phyloP scores from a whole-genome alignment of 2,888 invertebrate species.

The Lissonota sp. region DNA sequence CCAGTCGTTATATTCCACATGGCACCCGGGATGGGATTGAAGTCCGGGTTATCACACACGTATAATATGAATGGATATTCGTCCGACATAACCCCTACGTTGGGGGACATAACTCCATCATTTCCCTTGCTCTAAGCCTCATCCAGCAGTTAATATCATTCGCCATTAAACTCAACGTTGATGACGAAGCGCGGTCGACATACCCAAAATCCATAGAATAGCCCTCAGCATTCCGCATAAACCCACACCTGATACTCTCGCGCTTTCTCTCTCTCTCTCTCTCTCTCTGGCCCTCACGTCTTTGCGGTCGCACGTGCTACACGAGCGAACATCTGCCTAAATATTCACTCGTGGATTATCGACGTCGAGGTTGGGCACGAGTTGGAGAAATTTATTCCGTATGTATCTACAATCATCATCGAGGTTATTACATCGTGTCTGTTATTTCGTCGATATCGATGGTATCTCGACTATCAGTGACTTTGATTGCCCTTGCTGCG shows the following conservation, averaged over 20 bases:
- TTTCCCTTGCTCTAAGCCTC: conserved; percentile 36
- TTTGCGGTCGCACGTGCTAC: conserved; percentile 6
- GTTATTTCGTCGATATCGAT: conserved; percentile 25
- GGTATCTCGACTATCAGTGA: too few species aligned
- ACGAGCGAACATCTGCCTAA: conserved; percentile 20
- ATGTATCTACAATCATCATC: conserved; percentile 39
- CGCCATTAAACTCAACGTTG: conserved; percentile 57
- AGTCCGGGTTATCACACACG: conserved; percentile 19
- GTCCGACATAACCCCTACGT: conserved; percentile 12
- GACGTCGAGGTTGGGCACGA: not conserved
- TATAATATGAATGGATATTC: conserved; percentile 39
- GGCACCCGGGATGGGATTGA: conserved; percentile 16
- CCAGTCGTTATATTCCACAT: conserved; percentile 35
- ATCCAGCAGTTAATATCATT: conserved; percentile 56
- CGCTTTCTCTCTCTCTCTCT: not conserved
- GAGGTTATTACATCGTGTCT: conserved; percentile 23
- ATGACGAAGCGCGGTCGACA: conserved; percentile 25
- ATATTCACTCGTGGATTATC: conserved; percentile 17
- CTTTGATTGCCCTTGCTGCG: too few species aligned
- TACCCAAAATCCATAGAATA: conserved; percentile 37
- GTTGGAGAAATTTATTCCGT: conserved; percentile 46
- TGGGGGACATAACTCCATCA: conserved; percentile 48
- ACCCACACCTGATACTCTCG: conserved; percentile 48
- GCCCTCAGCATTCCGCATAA: conserved; percentile 11
- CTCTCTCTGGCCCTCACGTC: not conserved